Conservation (phyloP, 2,797 vertebrate genomes). For the Xenopus petersii region DNA sequence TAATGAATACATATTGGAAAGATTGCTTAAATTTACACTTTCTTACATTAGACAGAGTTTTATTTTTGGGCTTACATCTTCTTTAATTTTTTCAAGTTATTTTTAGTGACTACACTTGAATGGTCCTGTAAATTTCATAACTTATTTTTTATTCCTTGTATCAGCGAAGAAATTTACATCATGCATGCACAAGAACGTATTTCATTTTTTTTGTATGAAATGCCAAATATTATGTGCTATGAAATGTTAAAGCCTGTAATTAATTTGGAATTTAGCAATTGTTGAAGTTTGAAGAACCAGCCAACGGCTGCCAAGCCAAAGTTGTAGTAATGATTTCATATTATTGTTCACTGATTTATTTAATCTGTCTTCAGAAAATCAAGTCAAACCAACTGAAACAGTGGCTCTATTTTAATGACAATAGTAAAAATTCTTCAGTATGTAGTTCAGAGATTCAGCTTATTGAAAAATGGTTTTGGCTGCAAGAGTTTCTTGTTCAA, state of each 20-base stretch:
- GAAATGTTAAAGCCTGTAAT: constrained; percentile 62
- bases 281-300: constrained; percentile 63
- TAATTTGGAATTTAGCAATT: constrained; percentile 61
- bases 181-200: constrained; percentile 57
- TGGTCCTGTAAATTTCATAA: background rate
- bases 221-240: constrained; percentile 66
- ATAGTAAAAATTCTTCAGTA: constrained; percentile 51
- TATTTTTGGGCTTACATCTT: too few relatives aligned
- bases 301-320: constrained; percentile 65
- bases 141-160: constrained; percentile 52
- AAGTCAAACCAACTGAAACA: constrained; percentile 51
- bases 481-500: too few relatives aligned
- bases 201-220: constrained; percentile 59
- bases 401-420: constrained; percentile 38
- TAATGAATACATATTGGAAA: too few relatives aligned
- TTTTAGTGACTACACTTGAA: too few relatives aligned
- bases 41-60: too few relatives aligned
- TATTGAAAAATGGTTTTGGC: constrained; percentile 49
- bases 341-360: constrained; percentile 66
- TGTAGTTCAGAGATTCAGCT: constrained; percentile 46
- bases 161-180: constrained; percentile 55
- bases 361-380: constrained; percentile 64
- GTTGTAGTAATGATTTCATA: constrained; percentile 62
- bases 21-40: too few relatives aligned
- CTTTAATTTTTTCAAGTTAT: too few relatives aligned